Base-by-base conservation (phyloP, 1,140 invertebrate species). In the Sminthurides bifidus region DNA sequence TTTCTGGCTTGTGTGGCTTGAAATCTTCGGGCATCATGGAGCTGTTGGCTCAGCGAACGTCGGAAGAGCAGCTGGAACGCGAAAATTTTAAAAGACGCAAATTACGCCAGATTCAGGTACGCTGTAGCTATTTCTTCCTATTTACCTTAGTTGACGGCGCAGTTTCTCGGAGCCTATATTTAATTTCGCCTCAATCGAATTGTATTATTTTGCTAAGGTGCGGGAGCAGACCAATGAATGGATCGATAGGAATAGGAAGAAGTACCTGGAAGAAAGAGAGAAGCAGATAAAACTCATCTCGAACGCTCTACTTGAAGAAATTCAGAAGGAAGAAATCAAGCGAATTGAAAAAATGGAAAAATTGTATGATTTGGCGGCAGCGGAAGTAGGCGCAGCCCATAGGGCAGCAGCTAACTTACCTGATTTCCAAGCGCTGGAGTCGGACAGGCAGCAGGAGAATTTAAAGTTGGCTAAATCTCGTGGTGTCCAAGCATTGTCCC, bases 371-470 rank as follows among this genome's bases (percentile, higher is more conserved):
- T 38, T 61, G 30, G 54, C 48, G 17, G 29, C 52, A 19, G 54
- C 59, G 2, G 33, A 61, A 61, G 51, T 61, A 29, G 59, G 59
- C 23, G 41, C 50, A n/a, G 59, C 59, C 5, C 59, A 61, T 38
- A 31, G 59, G 15, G 59, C 50, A 30, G 49, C 56, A 1, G 49
- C 56, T 2, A 19, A 35, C 19, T 29, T 58, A 19, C 29, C 30
- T 19, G 37, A 58, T n/a, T 43, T 30, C 14, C 30, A 52, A 19
- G 8, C 24, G 30, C n/a, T 46, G 2, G 38, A 57, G 51, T 40
- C 49, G 3, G 21, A 37, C 6, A 51, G 57, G 38, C 35, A 33
- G 26, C 19, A 21, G 3, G 17, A 49, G 31, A 50, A 54, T 37
- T 3, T 6, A 17, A 26, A 35, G 19, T 12, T 41, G 15, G 55